phyloP scores from a whole-genome alignment of 2,113 vertebrate species.

The Anarrhichthys ocellatus region DNA sequence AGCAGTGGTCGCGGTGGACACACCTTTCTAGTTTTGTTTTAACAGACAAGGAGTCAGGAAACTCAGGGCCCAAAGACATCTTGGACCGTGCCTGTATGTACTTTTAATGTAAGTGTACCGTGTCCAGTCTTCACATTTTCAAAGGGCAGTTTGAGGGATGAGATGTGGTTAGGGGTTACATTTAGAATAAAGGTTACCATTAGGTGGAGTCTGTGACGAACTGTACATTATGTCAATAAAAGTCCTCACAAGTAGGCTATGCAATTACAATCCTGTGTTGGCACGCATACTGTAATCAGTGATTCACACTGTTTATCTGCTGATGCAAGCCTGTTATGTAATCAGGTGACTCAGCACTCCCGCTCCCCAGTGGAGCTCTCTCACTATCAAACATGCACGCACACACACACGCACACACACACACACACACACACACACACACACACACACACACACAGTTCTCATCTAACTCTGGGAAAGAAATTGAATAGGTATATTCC shows the following conservation, averaged over 20 bases:
- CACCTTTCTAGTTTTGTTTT: neutral
- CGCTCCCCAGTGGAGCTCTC: neutral
- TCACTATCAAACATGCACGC: neutral
- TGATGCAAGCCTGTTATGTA: slow-evolving; percentile 42
- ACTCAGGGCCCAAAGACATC: neutral
- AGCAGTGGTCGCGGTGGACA: too few relatives aligned
- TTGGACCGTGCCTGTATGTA: too few relatives aligned
- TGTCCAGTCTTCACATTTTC: neutral
- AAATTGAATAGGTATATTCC: too few relatives aligned
- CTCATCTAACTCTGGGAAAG: too few relatives aligned
- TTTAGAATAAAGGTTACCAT: neutral
- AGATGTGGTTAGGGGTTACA: neutral
- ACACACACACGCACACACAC: too few relatives aligned
- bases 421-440: too few relatives aligned
- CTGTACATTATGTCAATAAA: neutral
- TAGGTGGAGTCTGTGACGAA: neutral
- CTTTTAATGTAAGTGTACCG: neutral
- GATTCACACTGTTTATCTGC: slow-evolving; percentile 42
- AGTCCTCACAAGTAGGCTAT: slow-evolving; percentile 12
- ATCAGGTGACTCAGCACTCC: slow-evolving; percentile 44
- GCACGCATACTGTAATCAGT: slow-evolving; percentile 3
- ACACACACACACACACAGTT: too few relatives aligned
- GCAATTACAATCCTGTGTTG: neutral
- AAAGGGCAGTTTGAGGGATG: neutral
- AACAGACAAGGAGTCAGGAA: neutral